Evolutionary conservation across 1,140 invertebrate species (phyloP).

Genomic region (Bombus haemorrhoidalis): DNA sequence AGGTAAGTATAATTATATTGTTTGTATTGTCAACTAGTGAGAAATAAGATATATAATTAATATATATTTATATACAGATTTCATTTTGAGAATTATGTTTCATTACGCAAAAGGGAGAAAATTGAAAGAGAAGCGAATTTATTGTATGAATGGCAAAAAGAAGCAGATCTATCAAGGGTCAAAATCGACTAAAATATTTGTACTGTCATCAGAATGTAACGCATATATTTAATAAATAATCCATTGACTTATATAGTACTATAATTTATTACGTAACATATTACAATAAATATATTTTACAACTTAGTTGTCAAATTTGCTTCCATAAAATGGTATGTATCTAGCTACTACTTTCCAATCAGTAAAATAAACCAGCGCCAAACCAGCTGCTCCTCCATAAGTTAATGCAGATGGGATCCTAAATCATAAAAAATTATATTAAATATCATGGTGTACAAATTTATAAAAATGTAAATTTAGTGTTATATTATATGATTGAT

Average conservation of each 20-base stretch:
- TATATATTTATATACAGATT: slow-evolving; percentile 14
- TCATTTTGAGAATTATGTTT: not conserved
- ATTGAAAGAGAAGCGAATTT: slow-evolving; percentile 20
- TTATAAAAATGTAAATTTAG: not conserved
- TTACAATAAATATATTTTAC: slow-evolving; percentile 68
- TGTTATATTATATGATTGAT: not conserved
- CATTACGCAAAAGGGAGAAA: rapidly evolving
- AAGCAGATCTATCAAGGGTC: not conserved
- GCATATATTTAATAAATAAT: slow-evolving; percentile 17
- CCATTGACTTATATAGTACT: slow-evolving; percentile 33
- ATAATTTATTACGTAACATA: slow-evolving; percentile 35
- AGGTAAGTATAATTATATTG: slow-evolving; percentile 22
- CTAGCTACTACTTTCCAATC: slow-evolving; percentile 89
- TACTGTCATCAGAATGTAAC: not conserved
- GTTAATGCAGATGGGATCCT: slow-evolving; percentile 84
- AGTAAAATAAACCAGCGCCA: slow-evolving; percentile 87
- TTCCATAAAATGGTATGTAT: slow-evolving; percentile 89
- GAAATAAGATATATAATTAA: not conserved
- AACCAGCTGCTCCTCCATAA: slow-evolving; percentile 85
- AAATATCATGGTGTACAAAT: not conserved
- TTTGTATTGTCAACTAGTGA: not conserved
- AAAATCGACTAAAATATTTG: not conserved
- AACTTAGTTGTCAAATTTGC: slow-evolving; percentile 85
- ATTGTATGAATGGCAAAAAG: slow-evolving; percentile 33
- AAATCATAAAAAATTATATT: slow-evolving; percentile 57